A percentile compares a stretch with the other conserved stretches of the same genome.
Conservation (phyloP, 2,888 invertebrate species). For the Folsomia manolachei region DNA sequence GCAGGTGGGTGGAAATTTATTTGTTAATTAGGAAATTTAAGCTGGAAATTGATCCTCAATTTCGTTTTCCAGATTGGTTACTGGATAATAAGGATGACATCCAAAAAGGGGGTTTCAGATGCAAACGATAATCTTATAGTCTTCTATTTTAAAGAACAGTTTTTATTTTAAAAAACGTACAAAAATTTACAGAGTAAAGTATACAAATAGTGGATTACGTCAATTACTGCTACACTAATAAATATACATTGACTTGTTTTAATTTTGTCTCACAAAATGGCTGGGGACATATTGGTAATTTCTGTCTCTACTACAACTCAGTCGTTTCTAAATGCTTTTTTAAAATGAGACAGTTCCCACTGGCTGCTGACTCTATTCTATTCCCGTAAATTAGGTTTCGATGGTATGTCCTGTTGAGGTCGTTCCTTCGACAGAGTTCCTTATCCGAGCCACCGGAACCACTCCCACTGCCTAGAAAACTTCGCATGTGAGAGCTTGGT, state of each 20-base stretch:
- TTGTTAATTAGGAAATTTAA: no score
- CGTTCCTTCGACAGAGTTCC: constrained; percentile 46
- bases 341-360: constrained; percentile 47
- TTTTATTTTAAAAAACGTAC: neutral
- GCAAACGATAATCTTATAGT: neutral
- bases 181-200: neutral
- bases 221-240: neutral
- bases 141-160: neutral
- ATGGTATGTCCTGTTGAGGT: constrained; percentile 50
- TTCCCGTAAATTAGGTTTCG: constrained; percentile 50
- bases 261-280: neutral
- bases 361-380: constrained; percentile 36
- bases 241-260: neutral
- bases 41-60: neutral
- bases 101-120: constrained; percentile 21
- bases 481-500: constrained; percentile 51
- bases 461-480: constrained; percentile 41
- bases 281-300: neutral
- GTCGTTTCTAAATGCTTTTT: constrained; percentile 51
- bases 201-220: neutral
- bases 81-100: constrained; percentile 31
- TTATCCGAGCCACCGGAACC: constrained; percentile 21
- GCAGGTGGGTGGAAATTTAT: constrained; percentile 28
- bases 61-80: constrained; percentile 29
- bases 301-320: constrained; percentile 45